These are phyloP conservation scores for Chloroclystis v-ata DNA, from an alignment of 2,888 invertebrate genomes.

Conservation along the genomic window DNA sequence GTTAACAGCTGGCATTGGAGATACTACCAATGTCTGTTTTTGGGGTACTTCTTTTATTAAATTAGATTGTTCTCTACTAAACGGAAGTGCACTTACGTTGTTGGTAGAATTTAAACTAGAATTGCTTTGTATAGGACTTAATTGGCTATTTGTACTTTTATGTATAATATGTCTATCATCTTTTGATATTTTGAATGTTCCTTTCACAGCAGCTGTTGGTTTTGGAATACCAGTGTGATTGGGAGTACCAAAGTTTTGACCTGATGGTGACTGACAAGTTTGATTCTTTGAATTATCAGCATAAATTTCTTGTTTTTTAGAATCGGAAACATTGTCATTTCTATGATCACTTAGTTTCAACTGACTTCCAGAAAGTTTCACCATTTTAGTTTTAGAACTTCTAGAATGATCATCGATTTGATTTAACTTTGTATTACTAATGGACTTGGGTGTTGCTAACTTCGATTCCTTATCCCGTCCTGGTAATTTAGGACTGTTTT, in stretches of 20 bases:
- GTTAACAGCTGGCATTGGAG: constrained; percentile 83
- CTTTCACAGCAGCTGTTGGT: constrained; percentile 94
- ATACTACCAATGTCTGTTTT: constrained; percentile 81
- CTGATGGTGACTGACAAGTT: constrained; percentile 55
- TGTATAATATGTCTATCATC: constrained; percentile 74
- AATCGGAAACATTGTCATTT: constrained; percentile 44
- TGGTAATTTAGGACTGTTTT: constrained; percentile 68
- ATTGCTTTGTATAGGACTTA: constrained; percentile 78
- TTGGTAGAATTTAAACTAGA: constrained; percentile 77
- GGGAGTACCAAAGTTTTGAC: constrained; percentile 61
- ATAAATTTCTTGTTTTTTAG: constrained; percentile 43
- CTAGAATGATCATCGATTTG: constrained; percentile 66
- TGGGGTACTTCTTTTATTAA: constrained; percentile 71
- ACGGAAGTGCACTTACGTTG: constrained; percentile 68
- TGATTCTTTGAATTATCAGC: constrained; percentile 39
- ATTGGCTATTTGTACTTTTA: constrained; percentile 77
- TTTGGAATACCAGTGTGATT: constrained; percentile 87
- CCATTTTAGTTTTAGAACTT: constrained; percentile 62
- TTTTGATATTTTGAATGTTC: constrained; percentile 86
- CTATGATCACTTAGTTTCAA: constrained; percentile 61
- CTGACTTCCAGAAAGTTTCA: constrained; percentile 70
- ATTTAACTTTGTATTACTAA: constrained; percentile 70
- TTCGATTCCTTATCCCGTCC: constrained; percentile 72
- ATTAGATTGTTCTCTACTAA: constrained; percentile 73
- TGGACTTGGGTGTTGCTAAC: constrained; percentile 72